These are phyloP conservation scores for Drosophila kikkawai DNA, from an alignment of 1,140 invertebrate species.

Conservation along the genomic window DNA sequence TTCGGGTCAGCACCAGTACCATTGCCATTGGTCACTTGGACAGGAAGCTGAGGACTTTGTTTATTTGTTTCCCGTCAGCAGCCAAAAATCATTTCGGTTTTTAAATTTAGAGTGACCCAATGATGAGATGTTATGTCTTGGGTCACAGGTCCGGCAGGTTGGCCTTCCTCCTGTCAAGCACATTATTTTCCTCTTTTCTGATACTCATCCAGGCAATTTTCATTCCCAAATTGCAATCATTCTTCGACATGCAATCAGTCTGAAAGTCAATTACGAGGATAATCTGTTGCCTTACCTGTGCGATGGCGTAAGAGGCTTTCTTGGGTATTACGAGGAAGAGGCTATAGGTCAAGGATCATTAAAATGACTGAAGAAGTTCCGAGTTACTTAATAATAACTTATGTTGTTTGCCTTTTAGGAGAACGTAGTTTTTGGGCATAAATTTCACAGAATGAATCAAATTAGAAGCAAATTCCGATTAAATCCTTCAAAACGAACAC, in stretches of 20 bases:
- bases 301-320: background rate
- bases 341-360: background rate
- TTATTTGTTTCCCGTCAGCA: conserved; percentile 31
- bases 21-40: conserved; percentile 14
- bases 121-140: conserved; percentile 22
- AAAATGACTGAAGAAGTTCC: background rate
- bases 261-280: conserved; percentile 34
- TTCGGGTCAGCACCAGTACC: background rate
- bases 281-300: conserved; percentile 4
- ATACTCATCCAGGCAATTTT: conserved; percentile 6
- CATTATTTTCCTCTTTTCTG: conserved; percentile 28
- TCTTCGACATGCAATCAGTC: conserved; percentile 21
- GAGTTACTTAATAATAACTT: background rate
- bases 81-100: conserved; percentile 32
- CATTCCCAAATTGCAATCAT: conserved; percentile 26
- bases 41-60: conserved; percentile 31
- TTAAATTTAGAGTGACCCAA: conserved; percentile 56
- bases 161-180: conserved; percentile 10
- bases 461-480: background rate
- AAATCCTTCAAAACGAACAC: background rate
- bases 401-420: background rate
- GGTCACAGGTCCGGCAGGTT: background rate
- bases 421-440: no score
- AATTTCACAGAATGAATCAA: background rate
- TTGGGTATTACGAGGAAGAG: background rate